Evolutionary conservation across 2,797 vertebrate species (phyloP), one percentile per base, ranked within the genome.

Genomic region (Ctenochaetus hawaiiensis): DNA sequence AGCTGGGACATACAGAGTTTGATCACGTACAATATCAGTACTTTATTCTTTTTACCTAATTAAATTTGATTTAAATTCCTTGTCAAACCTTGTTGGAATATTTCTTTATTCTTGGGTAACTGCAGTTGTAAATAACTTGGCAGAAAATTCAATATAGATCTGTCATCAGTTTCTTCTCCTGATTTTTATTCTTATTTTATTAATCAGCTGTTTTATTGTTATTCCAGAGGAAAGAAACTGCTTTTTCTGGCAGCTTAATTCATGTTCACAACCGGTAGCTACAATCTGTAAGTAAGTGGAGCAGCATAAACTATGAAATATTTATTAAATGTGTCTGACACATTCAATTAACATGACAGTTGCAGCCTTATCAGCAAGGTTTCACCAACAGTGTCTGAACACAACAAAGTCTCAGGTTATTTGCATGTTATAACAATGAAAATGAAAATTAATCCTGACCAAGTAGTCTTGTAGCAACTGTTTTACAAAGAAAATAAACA

Each of bases 111-210:
- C 8, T 2, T 60, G 62, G 9, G 10, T 54, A 63, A 48, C 13
- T 39, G 18, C 45, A 54, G 66, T 70, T 74, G 52, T 22, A 67
- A 71, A 81, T 67, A 74, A 60, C 39, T 43, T 39, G 54, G 48
- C 49, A 30, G 45, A 65, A 53, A 62, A 68, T 71, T 75, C 34
- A 44, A 71, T 77, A 67, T 68, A 52, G 52, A 81, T 76, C 59
- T 65, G 26, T 62, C 52, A 66, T 66, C 49, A 53, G 49, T 51
- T 66, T 68, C 30, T 30, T 30, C 30, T 30, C 5, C 2, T 34
- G 30, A 34, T 34, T 34, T 34, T 34, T 34, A 34, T 34, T 34
- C 30, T 34, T 34, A 34, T 34, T 34, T 34, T 34, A 34, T 34
- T 34, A 34, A 34, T 34, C 30, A 34, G 30, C 30, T 34, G 30